A percentile compares a stretch with the other conserved stretches of the same genome.
phyloP scores from a whole-genome alignment of 2,113 vertebrate genomes.

The Lipotes vexillifer region DNA sequence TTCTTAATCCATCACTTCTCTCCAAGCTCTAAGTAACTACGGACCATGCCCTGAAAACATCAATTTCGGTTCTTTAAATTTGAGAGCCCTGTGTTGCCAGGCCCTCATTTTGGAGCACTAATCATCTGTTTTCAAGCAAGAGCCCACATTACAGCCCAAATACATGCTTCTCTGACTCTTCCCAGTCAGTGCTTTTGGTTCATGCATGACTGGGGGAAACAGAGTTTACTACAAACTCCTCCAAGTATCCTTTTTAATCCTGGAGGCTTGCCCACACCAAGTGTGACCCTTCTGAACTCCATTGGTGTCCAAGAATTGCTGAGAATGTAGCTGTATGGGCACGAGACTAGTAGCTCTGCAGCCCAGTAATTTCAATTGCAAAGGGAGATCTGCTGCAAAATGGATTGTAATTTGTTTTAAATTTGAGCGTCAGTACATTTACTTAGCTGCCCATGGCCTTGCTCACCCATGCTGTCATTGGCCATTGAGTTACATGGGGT shows the following conservation, averaged over 20 bases:
- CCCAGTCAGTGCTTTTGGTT: neutral
- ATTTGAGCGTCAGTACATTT: constrained; percentile 2
- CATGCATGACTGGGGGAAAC: neutral
- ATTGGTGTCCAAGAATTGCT: neutral
- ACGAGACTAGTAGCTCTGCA: neutral
- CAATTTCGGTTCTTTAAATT: constrained; percentile 26
- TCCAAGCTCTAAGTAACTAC: constrained; percentile 23
- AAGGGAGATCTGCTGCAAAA: constrained; percentile 14
- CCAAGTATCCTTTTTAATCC: neutral
- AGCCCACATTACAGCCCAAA: neutral
- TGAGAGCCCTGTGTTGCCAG: neutral
- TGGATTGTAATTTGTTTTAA: constrained; percentile 17
- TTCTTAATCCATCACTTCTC: constrained; percentile 11
- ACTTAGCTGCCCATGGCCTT: neutral
- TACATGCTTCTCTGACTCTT: neutral
- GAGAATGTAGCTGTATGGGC: neutral
- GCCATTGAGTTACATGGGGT: constrained; percentile 19
- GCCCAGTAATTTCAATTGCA: neutral
- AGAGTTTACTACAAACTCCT: neutral
- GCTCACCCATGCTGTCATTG: neutral
- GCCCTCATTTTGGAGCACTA: neutral
- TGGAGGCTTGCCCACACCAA: neutral
- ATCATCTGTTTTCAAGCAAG: constrained; percentile 2
- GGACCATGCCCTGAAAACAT: neutral
- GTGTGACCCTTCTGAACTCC: neutral